Evolutionary conservation across 2,113 vertebrate species (phyloP).

Genomic region (Silurus meridionalis): DNA sequence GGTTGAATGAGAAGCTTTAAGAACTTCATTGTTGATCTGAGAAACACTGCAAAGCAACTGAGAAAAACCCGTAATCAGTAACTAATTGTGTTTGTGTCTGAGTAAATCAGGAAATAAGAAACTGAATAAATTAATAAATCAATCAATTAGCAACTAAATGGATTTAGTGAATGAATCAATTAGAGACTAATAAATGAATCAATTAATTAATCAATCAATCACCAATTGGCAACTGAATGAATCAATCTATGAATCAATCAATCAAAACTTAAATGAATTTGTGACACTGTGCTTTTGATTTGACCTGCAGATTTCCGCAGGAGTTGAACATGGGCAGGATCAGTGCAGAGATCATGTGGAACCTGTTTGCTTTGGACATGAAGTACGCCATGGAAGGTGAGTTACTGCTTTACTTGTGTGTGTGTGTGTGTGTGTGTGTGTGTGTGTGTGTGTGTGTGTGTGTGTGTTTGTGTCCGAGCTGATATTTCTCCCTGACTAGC

Average conservation of each 20-base stretch:
- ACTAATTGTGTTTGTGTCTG: not conserved
- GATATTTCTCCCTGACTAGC: constrained; percentile 4
- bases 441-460: not conserved
- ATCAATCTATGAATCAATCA: not conserved
- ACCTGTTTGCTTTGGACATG: constrained; percentile 91
- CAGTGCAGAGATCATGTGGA: constrained; percentile 93
- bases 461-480: not conserved
- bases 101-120: not conserved
- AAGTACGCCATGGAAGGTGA: constrained; percentile 97
- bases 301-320: constrained; percentile 85
- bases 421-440: not conserved
- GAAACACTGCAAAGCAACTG: too few relatives aligned
- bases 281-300: not conserved
- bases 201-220: too few relatives aligned
- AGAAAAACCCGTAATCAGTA: not conserved
- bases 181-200: not conserved
- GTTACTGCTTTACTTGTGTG: constrained; percentile 40
- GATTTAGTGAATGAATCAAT: not conserved
- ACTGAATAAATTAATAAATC: not conserved
- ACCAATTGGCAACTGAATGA: not conserved
- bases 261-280: not conserved
- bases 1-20: too few relatives aligned
- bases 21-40: too few relatives aligned
- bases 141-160: not conserved
- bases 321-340: constrained; percentile 91